Evolutionary conservation across 2,888 invertebrate genomes (phyloP).

Genomic region (Sminthurinus aureus): DNA sequence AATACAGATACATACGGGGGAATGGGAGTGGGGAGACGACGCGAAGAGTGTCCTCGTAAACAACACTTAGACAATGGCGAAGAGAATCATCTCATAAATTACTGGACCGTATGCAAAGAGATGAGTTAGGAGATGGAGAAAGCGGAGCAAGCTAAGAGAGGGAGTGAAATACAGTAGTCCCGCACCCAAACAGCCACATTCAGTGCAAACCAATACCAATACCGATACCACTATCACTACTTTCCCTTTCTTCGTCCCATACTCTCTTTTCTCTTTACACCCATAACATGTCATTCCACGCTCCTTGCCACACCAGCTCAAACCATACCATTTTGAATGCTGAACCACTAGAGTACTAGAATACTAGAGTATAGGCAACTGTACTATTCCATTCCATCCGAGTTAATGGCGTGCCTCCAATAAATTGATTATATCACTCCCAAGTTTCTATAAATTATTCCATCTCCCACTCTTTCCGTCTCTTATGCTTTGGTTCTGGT

Average conservation of each 20-base stretch:
- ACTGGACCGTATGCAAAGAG: constrained; percentile 50
- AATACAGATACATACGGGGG: neutral
- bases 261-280: too few species aligned
- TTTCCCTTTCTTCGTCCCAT: too few species aligned
- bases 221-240: too few species aligned
- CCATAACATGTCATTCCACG: too few species aligned
- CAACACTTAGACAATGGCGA: constrained; percentile 58
- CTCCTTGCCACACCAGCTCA: too few species aligned
- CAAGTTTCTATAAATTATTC: constrained; percentile 53
- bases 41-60: constrained; percentile 56
- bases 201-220: too few species aligned
- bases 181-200: neutral
- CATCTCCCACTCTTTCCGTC: neutral
- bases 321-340: too few species aligned
- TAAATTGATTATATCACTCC: constrained; percentile 60
- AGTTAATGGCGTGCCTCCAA: constrained; percentile 57
- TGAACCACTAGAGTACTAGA: too few species aligned
- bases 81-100: constrained; percentile 53
- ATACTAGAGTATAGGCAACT: neutral
- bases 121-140: constrained; percentile 38
- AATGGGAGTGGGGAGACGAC: constrained; percentile 8
- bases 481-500: neutral
- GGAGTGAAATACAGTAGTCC: neutral
- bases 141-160: too few species aligned
- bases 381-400: neutral